Base-by-base conservation (phyloP, 2,113 vertebrate genomes). In the Zeus faber region DNA sequence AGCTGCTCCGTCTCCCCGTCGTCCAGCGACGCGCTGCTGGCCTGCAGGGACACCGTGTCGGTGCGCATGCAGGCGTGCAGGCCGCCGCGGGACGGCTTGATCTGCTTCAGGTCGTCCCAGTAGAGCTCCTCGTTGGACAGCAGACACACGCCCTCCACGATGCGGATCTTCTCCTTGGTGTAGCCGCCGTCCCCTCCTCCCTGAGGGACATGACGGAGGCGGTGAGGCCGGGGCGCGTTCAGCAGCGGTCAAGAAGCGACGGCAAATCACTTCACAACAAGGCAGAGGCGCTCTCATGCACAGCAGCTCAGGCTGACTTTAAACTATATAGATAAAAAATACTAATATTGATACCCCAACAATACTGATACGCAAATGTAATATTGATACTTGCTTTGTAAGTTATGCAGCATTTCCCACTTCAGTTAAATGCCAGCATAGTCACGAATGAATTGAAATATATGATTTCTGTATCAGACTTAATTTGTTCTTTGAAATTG, bases 51-150 rank as follows among this genome's bases (percentile, higher is more conserved):
- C 77, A 98, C 93, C 0, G 96, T 98, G 74, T 98, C 97, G 0
- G 96, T 95, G 83, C 95, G 97, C 91, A 98, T 95, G 89, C 97
- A 99, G 56, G 96, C 88, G 0, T 98, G 95, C n/a, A 99, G 93
- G 46, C 97, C 94, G 40, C 94, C 93, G 7, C 96, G 88, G 2
- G 93, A 94, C 31, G 91, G 92, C 64, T 95, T 95, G 72, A 97
- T 89, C 85, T 98, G 97, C 77, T 96, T 96, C 9, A 99, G 89
- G 84, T 99, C 94, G 37, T 98, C 96, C 97, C 96, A 99, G 74
- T 96, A 94, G 0, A 94, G 90, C 54, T 96, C 94, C 0, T 98
- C 94, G 18, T 88, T 87, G 45, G 95, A 94, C 68, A 99, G 89
- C 53, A 99, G 92, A 73, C 94, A 96, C 77, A 99, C 95, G 2